Percentiles rank a stretch among this genome's conserved stretches.
Conservation (phyloP, 1,140 invertebrate genomes). For the Drosophila orosa region DNA sequence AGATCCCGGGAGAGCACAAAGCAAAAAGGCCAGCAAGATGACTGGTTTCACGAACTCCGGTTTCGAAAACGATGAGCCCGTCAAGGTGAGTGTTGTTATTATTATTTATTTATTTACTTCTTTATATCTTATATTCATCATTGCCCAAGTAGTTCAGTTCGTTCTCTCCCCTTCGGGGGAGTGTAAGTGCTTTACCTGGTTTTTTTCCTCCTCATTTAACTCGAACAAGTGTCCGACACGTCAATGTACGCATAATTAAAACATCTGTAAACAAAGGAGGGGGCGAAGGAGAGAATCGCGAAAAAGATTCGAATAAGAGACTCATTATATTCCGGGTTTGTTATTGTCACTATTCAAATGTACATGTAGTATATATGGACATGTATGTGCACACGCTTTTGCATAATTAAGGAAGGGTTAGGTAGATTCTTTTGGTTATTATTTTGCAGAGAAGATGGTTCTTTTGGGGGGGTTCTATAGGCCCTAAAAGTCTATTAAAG, state of each 20-base stretch:
- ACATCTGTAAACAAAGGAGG: slow-evolving; percentile 25
- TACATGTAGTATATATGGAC: not conserved
- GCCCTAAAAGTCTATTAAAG: not conserved
- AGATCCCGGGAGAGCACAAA: slow-evolving; percentile 22
- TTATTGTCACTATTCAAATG: slow-evolving; percentile 14
- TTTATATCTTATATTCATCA: slow-evolving; percentile 5
- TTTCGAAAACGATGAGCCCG: slow-evolving; percentile 83
- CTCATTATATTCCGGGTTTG: slow-evolving; percentile 32
- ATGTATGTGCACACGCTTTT: not conserved
- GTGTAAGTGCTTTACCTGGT: slow-evolving; percentile 19
- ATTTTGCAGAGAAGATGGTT: not conserved
- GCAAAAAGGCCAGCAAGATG: slow-evolving; percentile 69
- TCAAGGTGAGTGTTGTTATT: slow-evolving; percentile 70
- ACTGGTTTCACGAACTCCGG: slow-evolving; percentile 80
- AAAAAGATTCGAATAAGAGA: slow-evolving; percentile 12
- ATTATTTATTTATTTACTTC: slow-evolving; percentile 6
- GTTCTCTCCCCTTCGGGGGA: not conserved
- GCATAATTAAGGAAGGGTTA: not conserved
- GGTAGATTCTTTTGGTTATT: not conserved
- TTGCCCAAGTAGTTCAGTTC: slow-evolving; percentile 26
- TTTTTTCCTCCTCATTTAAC: slow-evolving; percentile 27
- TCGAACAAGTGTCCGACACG: slow-evolving; percentile 35
- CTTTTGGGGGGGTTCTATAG: not conserved
- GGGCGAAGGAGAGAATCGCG: slow-evolving; percentile 13
- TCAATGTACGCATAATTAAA: slow-evolving; percentile 60